Base-by-base conservation (phyloP, 2,113 vertebrate genomes). In the Anseranas semipalmata region DNA sequence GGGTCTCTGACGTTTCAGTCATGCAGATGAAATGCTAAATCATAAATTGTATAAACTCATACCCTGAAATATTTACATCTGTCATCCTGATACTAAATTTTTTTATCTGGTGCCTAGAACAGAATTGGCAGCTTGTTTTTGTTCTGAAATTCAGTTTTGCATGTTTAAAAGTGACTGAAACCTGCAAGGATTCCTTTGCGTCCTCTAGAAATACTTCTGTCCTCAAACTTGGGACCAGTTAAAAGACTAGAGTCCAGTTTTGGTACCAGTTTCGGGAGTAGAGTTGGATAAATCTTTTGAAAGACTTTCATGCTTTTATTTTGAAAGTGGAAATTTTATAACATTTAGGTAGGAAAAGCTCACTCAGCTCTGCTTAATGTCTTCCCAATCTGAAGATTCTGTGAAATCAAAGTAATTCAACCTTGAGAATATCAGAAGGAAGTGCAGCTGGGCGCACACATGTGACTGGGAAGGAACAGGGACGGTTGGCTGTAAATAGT, bases 391-490 rank as follows among this genome's bases (percentile, higher is more conserved):
- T 58, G 58, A 72, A 65, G 35, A 53, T 43, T 83, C 10, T 91
- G 30, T 86, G 85, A 89, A 91, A 67, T 66, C 9, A 14, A 33
- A 67, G 30, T 72, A 33, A 20, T 75, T 89, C 3, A 22, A 3
- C 39, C 46, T 75, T 79, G 30, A 89, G 41, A 86, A 19, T 58
- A 33, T 17, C 39, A 83, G 46, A 58, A 62, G 76, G 12, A 86
- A 67, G 33, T 45, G 41, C 37, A 63, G 5, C 62, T 89, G 27
- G 35, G 14, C 4, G 12, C 7, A 9, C 0, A 27, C 0, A 0
- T 37, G 27, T 53, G 11, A 41, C 45, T 37, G 19, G 50, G 45
- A 74, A 77, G 70, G 35, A 77, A 10, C 8, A 3, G 5, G 14
- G 52, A 12, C 45, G 33, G 7, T 46, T 84, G n/a, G 5, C 22